Evolutionary conservation across 2,888 invertebrate genomes (phyloP), one percentile per base, ranked within the genome.

Genomic region (Cheilosia scutellata): DNA sequence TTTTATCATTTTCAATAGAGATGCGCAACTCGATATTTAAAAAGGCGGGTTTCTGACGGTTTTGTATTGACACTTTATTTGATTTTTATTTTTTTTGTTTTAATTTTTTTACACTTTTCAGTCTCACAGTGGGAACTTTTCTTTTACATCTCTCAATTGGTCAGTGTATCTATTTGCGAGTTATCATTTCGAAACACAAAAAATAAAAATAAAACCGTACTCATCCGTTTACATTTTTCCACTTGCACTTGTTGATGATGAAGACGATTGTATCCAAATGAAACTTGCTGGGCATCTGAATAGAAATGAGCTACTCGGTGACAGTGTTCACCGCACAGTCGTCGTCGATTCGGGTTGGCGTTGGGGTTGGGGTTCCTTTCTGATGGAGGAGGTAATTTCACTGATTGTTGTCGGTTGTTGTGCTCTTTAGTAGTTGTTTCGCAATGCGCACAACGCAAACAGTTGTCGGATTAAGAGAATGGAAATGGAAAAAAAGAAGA

Each of bases 221-320:
- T 86, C 71, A 86, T 66, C 86, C 86, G 86, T 77, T 86, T 72
- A 86, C 86, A 86, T 86, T 71, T 80, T 86, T 86, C 86, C 86
- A 86, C 82, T 86, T 86, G 80, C 76, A 86, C 80, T 86, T 82
- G 86, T 86, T 86, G 86, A 82, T 72, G 82, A 82, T 77, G 82
- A 70, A 53, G 76, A 82, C 76, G 75, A 33, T 84, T 75, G 70
- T 80, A 70, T 84, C 80, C 71, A 80, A 71, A 84, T 63, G 82
- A 47, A 71, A 77, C 66, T 86, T 71, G 76, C 82, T 76, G 60
- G 71, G 86, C 86, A 86, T 86, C 82, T 82, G 76, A 82, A 82
- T 76, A 57, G 82, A 66, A 77, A 82, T 82, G 51, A 86, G 65
- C 76, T 66, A 42, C 80, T 71, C 37, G 76, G 66, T 77, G 82